Evolutionary conservation across 2,113 vertebrate species (phyloP), one percentile per base, ranked within the genome.

Genomic region (Oncorhynchus masou): DNA sequence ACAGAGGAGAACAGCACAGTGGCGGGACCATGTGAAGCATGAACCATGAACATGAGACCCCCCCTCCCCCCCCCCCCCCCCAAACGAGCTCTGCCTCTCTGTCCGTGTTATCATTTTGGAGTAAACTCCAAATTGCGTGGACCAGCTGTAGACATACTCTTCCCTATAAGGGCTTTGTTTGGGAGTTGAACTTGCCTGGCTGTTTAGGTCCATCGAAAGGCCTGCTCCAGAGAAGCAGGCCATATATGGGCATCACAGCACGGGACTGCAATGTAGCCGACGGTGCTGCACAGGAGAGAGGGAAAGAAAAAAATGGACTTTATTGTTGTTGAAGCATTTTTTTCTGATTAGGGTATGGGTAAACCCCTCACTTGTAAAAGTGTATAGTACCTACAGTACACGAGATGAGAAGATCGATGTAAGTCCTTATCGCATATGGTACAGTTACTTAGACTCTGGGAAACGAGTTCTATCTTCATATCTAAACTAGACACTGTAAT

Each of bases 111-210:
- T 94, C 92, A 89, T 94, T 92, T 89, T 87, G 85, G 87, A 90
- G 85, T 94, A 93, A 93, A 93, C 86, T 88, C 83, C 84, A 25
- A 86, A 54, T 15, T 54, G 51, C 16, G 16, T 16, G 15, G 88
- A 84, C 83, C 73, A 71, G 89, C 91, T 87, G 88, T 90, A 93
- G 94, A 93, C 88, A 90, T 88, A 78, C 91, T 93, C 93, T 96
- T 95, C 97, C 96, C 95, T 98, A 98, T 95, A 98, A 96, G 97
- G 97, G 93, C 94, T 95, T 96, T 96, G 96, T 96, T 97, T 96
- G 94, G 96, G 91, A 92, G 89, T 95, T 91, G 93, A 54, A 93
- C 93, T 96, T 92, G 95, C 94, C 90, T 94, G 88, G 94, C 94
- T 96, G 95, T 96, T 95, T 94, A 92, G 91, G 85, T 92, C 88